Conservation (phyloP, 2,888 invertebrate genomes). For the Taenaris catops region DNA sequence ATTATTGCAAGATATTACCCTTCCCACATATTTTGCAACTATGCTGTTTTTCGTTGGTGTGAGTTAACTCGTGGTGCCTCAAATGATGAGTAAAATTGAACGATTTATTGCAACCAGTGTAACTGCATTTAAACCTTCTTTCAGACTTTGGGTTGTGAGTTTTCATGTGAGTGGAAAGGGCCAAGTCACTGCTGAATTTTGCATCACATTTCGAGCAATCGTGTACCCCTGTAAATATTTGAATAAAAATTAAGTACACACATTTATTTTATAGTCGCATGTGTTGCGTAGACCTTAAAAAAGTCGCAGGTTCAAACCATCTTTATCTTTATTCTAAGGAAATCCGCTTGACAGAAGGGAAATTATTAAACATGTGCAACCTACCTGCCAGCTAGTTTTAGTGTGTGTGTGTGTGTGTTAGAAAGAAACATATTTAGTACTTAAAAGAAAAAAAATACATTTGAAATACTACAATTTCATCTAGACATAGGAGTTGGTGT, state of each 20-base stretch:
- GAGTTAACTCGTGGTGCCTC: conserved; percentile 64
- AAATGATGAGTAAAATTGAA: conserved; percentile 70
- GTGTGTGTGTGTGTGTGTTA: too few species aligned
- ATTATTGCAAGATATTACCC: conserved; percentile 40
- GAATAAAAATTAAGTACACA: too few species aligned
- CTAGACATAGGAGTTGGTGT: too few species aligned
- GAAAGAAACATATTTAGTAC: too few species aligned
- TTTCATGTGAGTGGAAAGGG: conserved; percentile 53
- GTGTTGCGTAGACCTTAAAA: too few species aligned
- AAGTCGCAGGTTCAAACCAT: too few species aligned
- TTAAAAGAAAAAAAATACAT: too few species aligned
- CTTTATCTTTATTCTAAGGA: too few species aligned
- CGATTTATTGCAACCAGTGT: conserved; percentile 49
- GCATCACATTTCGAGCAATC: conserved; percentile 50
- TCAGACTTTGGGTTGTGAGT: conserved; percentile 54
- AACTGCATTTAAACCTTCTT: conserved; percentile 49
- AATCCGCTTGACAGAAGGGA: too few species aligned
- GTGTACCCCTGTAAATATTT: conserved; percentile 44
- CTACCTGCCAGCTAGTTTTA: too few species aligned
- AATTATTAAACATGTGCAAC: too few species aligned
- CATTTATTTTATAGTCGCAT: background rate
- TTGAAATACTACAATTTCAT: too few species aligned
- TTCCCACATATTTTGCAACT: conserved; percentile 60
- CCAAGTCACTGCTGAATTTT: conserved; percentile 52
- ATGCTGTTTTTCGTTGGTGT: conserved; percentile 55